phyloP scores from a whole-genome alignment of 2,888 invertebrate genomes.

The Synergus gifuensis region DNA sequence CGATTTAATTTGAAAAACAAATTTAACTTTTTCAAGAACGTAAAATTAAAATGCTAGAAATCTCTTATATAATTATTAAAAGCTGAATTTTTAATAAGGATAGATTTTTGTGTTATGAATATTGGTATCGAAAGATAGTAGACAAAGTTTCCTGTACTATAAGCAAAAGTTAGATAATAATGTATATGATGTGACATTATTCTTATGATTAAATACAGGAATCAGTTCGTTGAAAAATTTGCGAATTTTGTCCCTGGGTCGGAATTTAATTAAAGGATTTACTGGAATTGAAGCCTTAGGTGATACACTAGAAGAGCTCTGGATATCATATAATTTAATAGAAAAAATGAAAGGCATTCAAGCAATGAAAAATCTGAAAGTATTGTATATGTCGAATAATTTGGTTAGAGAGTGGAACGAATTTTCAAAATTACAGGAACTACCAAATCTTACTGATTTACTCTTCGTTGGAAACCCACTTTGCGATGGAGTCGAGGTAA shows the following conservation, averaged over 20 bases:
- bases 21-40: neutral
- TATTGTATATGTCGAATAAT: constrained; percentile 91
- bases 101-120: neutral
- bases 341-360: constrained; percentile 95
- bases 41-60: neutral
- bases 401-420: constrained; percentile 93
- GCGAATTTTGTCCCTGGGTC: constrained; percentile 88
- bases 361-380: constrained; percentile 87
- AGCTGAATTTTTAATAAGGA: neutral
- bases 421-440: constrained; percentile 87
- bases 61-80: neutral
- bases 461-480: constrained; percentile 86
- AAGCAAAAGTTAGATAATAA: neutral
- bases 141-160: no score
- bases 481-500: constrained; percentile 76
- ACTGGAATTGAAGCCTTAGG: constrained; percentile 92
- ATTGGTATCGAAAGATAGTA: neutral
- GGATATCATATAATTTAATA: constrained; percentile 95
- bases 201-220: constrained; percentile 76
- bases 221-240: constrained; percentile 90
- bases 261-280: constrained; percentile 94
- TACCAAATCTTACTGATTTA: constrained; percentile 86
- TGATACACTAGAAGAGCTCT: constrained; percentile 93
- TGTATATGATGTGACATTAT: neutral
- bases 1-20: neutral